Percentiles rank a stretch among this genome's conserved stretches.
phyloP scores from a whole-genome alignment of 2,797 vertebrate genomes.

The Tadarida brasiliensis region DNA sequence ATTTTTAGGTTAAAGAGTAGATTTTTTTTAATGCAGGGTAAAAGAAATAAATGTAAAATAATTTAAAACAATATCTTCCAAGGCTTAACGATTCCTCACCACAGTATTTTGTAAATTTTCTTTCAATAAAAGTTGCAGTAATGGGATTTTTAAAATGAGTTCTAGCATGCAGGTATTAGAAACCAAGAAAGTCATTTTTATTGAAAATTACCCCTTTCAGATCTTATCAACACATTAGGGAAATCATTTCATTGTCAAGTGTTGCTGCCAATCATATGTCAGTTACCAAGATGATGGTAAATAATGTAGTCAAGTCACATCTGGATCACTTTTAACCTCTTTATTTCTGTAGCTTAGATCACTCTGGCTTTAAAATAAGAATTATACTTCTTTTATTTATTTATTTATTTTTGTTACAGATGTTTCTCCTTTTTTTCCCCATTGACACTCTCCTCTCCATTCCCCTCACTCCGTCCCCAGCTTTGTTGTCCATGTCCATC shows the following conservation, averaged over 20 bases:
- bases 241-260: slow-evolving; percentile 74
- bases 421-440: too few species aligned
- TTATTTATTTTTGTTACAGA: too few species aligned
- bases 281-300: slow-evolving; percentile 63
- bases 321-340: slow-evolving; percentile 69
- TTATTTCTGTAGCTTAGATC: slow-evolving; percentile 47
- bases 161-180: slow-evolving; percentile 41
- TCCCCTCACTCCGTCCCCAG: too few species aligned
- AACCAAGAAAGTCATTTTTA: slow-evolving; percentile 58
- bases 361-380: slow-evolving; percentile 2
- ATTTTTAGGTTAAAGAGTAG: slow-evolving; percentile 33
- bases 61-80: not conserved
- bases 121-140: slow-evolving; percentile 23
- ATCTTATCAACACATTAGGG: slow-evolving; percentile 74
- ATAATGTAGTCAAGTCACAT: slow-evolving; percentile 66
- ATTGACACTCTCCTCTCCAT: too few species aligned
- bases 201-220: slow-evolving; percentile 73
- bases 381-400: slow-evolving; percentile 32
- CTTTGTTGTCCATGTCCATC: too few species aligned
- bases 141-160: slow-evolving; percentile 53
- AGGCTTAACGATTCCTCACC: not conserved
- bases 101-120: not conserved
- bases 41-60: slow-evolving; percentile 35
- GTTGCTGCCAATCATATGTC: slow-evolving; percentile 72
- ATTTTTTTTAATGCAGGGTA: not conserved